phyloP scores from a whole-genome alignment of 1,140 invertebrate genomes.

The Branchinecta lindahli region DNA sequence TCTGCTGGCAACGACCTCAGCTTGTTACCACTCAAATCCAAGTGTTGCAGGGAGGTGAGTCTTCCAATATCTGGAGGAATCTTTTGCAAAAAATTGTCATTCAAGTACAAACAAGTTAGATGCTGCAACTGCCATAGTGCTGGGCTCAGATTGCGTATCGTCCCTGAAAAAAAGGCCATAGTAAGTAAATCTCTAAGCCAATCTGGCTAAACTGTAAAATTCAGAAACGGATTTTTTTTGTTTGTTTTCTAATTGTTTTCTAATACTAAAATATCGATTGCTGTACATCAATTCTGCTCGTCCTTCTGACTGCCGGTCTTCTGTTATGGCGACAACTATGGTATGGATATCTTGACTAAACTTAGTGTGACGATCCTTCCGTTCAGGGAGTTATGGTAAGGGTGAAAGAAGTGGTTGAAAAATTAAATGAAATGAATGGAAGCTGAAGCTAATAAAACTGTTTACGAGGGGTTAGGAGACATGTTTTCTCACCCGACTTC shows the following conservation, averaged over 20 bases:
- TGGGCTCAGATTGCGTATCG: constrained; percentile 77
- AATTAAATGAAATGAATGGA: too few relatives aligned
- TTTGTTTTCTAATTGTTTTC: constrained; percentile 25
- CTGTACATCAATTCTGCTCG: too few relatives aligned
- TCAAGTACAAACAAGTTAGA: constrained; percentile 81
- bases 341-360: too few relatives aligned
- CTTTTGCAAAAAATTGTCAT: constrained; percentile 77
- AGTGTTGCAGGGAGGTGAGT: constrained; percentile 59
- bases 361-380: too few relatives aligned
- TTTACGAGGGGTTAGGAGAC: too few relatives aligned
- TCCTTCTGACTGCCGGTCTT: too few relatives aligned
- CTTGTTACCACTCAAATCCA: constrained; percentile 90
- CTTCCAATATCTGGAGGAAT: constrained; percentile 74
- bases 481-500: too few relatives aligned
- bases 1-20: constrained; percentile 81
- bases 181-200: not conserved
- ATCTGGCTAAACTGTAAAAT: not conserved
- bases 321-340: too few relatives aligned
- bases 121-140: constrained; percentile 76
- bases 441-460: too few relatives aligned
- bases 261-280: too few relatives aligned
- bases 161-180: constrained; percentile 50
- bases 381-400: too few relatives aligned
- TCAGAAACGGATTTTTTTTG: constrained; percentile 13
- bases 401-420: too few relatives aligned